phyloP scores from a whole-genome alignment of 2,797 vertebrate species.

The Eutrigla gurnardus region DNA sequence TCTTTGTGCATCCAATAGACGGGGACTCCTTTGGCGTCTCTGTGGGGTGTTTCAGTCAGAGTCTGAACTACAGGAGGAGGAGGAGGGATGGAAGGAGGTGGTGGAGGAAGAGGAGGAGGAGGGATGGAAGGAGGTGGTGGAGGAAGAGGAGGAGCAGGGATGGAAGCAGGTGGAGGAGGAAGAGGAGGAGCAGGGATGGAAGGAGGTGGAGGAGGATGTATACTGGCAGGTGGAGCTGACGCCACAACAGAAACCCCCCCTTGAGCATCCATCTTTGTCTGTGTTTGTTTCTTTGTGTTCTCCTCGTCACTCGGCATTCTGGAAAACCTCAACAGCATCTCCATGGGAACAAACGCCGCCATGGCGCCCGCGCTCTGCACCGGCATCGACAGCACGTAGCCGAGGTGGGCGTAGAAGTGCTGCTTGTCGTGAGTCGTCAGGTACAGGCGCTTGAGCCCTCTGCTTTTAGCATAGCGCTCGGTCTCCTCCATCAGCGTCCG shows the following conservation, averaged over 20 bases:
- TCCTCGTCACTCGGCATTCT: constrained; percentile 27
- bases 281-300: constrained; percentile 5
- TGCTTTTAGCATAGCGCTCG: constrained; percentile 86
- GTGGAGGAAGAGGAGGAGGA: constrained; percentile 26
- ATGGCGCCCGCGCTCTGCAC: constrained; percentile 90
- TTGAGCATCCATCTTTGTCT: constrained; percentile 5
- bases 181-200: not conserved
- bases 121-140: constrained; percentile 10
- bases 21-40: constrained; percentile 87
- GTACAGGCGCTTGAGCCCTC: constrained; percentile 86
- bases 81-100: constrained; percentile 19
- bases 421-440: constrained; percentile 96
- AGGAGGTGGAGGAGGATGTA: not conserved
- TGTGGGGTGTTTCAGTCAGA: constrained; percentile 86
- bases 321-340: constrained; percentile 85
- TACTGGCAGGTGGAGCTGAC: not conserved
- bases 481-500: constrained; percentile 91
- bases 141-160: constrained; percentile 21
- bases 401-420: constrained; percentile 92
- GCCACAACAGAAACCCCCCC: not conserved
- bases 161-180: not conserved
- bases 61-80: constrained; percentile 70
- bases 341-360: constrained; percentile 82
- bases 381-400: constrained; percentile 86
- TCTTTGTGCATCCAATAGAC: constrained; percentile 98